Conservation (phyloP, 2,888 invertebrate species). For the Eupithecia abbreviata region DNA sequence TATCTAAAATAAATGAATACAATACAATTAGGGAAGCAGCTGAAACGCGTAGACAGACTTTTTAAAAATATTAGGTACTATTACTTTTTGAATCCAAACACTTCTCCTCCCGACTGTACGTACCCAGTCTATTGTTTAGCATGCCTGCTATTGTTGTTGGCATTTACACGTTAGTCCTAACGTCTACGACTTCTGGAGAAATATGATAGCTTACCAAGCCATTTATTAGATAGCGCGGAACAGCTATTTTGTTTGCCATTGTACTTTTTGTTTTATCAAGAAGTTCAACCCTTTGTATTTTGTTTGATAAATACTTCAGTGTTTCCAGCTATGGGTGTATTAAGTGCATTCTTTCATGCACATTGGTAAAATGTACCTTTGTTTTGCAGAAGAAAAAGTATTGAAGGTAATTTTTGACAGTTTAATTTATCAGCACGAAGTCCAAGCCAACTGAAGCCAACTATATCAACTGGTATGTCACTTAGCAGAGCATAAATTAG, state of each 20-base stretch:
- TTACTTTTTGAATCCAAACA: background rate
- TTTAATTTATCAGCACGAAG: background rate
- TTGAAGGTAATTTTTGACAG: background rate
- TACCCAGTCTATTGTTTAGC: conserved; percentile 58
- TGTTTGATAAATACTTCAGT: conserved; percentile 7
- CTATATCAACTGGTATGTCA: background rate
- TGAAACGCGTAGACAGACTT: background rate
- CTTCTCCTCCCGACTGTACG: conserved; percentile 49
- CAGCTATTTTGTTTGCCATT: conserved; percentile 20
- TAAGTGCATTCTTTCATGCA: background rate
- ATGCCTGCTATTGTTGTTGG: conserved; percentile 53
- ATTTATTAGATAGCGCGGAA: conserved; percentile 41
- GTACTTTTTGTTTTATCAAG: conserved; percentile 14
- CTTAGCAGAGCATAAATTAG: background rate
- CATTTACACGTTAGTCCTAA: conserved; percentile 62
- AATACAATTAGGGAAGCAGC: background rate
- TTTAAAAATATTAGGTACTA: background rate
- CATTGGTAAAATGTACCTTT: background rate
- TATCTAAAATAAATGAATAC: too few relatives aligned
- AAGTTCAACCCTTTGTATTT: conserved; percentile 12
- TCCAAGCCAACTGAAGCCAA: too few relatives aligned
- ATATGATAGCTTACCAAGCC: conserved; percentile 61
- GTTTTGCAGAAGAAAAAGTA: background rate
- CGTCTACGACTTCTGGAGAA: conserved; percentile 58
- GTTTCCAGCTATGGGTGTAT: background rate